phyloP scores from a whole-genome alignment of 2,113 vertebrate genomes.

The Urocitellus parryii region DNA sequence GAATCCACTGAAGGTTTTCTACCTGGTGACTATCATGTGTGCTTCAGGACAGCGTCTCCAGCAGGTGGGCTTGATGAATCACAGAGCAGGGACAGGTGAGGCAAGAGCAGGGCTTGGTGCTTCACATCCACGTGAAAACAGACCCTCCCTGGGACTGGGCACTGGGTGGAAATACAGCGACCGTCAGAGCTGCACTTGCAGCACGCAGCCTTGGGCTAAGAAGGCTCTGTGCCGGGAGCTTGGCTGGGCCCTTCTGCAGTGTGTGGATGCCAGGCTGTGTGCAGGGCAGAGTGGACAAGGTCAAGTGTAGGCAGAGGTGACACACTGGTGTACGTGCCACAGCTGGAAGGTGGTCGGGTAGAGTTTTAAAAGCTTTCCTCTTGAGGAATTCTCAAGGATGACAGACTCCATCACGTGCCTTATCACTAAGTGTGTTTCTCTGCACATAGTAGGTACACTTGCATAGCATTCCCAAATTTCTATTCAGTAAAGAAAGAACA shows the following conservation, averaged over 20 bases:
- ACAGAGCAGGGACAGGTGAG: neutral
- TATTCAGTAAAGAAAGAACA: neutral
- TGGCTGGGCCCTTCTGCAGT: neutral
- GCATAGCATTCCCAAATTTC: neutral
- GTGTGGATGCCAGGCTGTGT: neutral
- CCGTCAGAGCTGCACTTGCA: neutral
- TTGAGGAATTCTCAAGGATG: neutral
- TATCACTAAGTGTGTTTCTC: neutral
- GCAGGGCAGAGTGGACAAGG: neutral
- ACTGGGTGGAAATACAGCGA: too few species aligned
- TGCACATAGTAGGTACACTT: too few species aligned
- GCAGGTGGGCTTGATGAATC: neutral
- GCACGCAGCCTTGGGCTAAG: neutral
- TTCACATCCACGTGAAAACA: neutral
- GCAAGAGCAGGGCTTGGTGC: fast-evolving
- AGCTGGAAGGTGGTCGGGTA: neutral
- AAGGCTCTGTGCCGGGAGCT: fast-evolving
- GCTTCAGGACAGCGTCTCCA: neutral
- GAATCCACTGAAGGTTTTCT: neutral
- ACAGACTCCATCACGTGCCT: neutral
- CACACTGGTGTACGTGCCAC: too few species aligned
- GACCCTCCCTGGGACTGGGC: neutral
- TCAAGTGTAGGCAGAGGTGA: neutral
- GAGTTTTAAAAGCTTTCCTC: neutral
- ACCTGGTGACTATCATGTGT: neutral